Evolutionary conservation across 2,113 vertebrate species (phyloP).

Genomic region (Suncus etruscus): DNA sequence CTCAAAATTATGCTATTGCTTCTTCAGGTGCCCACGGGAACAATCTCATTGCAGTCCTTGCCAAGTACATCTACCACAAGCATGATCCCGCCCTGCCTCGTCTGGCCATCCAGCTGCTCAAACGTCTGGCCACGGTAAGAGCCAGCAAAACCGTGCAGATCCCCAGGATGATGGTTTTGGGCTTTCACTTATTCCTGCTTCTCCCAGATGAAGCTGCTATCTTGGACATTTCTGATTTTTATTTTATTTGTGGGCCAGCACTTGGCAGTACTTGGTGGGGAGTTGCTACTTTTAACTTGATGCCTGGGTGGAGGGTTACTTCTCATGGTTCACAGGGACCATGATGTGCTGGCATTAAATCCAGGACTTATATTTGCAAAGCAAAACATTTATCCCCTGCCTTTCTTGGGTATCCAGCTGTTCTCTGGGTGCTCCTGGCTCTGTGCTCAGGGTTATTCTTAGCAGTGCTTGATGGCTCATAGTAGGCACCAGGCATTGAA

Average conservation of each 20-base stretch:
- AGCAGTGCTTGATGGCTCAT: too few species aligned
- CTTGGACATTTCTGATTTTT: not conserved
- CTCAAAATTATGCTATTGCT: constrained; percentile 57
- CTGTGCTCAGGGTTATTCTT: too few species aligned
- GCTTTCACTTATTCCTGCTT: not conserved
- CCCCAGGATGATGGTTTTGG: not conserved
- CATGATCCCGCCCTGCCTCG: constrained; percentile 96
- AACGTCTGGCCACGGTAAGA: constrained; percentile 95
- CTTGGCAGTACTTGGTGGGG: too few species aligned
- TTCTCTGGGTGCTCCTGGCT: too few species aligned
- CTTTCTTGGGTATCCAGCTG: too few species aligned
- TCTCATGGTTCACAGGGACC: too few species aligned
- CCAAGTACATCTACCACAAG: constrained; percentile 99
- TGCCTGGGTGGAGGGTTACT: too few species aligned
- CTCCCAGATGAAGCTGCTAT: not conserved
- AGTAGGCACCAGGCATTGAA: too few species aligned
- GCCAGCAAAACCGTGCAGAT: not conserved
- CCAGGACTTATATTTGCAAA: too few species aligned
- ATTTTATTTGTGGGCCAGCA: not conserved
- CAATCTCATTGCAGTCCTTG: constrained; percentile 97
- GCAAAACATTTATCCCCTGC: too few species aligned
- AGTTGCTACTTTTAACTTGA: too few species aligned
- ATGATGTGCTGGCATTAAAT: too few species aligned
- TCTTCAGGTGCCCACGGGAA: constrained; percentile 94
- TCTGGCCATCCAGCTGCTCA: constrained; percentile 97